Percentiles rank a stretch among this genome's conserved stretches.
phyloP scores from a whole-genome alignment of 2,888 invertebrate genomes.

The Hemithea aestivaria region DNA sequence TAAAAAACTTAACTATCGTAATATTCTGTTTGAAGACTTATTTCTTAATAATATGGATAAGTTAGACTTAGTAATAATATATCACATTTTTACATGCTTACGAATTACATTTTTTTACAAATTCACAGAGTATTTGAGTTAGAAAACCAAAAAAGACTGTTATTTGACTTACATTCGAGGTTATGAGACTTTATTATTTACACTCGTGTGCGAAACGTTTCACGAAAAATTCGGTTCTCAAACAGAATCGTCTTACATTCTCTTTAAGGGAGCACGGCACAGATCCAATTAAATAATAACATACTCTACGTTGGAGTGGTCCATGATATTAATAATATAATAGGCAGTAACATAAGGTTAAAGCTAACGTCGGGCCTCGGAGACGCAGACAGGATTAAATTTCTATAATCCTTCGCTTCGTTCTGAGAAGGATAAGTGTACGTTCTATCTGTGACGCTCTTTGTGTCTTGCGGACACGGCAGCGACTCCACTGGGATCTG shows the following conservation, averaged over 20 bases:
- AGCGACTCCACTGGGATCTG: constrained; percentile 78
- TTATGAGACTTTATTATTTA: constrained; percentile 27
- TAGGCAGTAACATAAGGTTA: constrained; percentile 34
- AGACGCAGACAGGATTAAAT: constrained; percentile 57
- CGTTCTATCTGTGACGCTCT: constrained; percentile 79
- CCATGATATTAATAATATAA: constrained; percentile 39
- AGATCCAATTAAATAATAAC: constrained; percentile 27
- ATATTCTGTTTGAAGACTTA: constrained; percentile 27
- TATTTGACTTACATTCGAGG: constrained; percentile 15
- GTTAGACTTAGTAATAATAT: constrained; percentile 29
- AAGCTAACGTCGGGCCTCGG: constrained; percentile 30
- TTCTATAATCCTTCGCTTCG: constrained; percentile 74
- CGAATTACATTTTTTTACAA: constrained; percentile 20
- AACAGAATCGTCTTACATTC: constrained; percentile 32
- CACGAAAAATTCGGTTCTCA: constrained; percentile 26
- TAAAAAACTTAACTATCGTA: constrained; percentile 39
- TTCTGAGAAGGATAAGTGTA: constrained; percentile 79
- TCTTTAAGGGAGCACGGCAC: constrained; percentile 19
- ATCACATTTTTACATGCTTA: constrained; percentile 46
- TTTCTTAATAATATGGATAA: constrained; percentile 24
- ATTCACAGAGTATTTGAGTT: constrained; percentile 18
- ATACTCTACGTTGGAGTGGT: constrained; percentile 36
- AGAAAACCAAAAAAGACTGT: constrained; percentile 15
- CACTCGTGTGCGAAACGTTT: constrained; percentile 17
- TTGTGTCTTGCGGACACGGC: constrained; percentile 81